Percentiles rank a stretch among this genome's conserved stretches.
phyloP scores from a whole-genome alignment of 1,140 invertebrate genomes.

The Aphelinus certus region DNA sequence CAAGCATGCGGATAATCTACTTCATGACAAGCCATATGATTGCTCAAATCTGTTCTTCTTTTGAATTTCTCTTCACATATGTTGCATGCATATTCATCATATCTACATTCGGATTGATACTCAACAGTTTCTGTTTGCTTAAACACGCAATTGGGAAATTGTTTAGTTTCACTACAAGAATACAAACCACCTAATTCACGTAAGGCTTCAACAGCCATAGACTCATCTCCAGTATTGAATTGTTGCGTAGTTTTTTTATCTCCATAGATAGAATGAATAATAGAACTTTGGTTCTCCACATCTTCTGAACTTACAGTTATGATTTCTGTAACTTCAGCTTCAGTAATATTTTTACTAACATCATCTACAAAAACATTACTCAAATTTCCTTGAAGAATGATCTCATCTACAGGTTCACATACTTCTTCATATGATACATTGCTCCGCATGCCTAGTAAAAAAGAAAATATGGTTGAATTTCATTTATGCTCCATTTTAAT shows the following conservation, averaged over 20 bases:
- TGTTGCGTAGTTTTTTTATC: constrained; percentile 55
- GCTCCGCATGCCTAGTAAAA: constrained; percentile 44
- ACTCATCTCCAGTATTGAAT: constrained; percentile 61
- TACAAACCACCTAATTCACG: constrained; percentile 65
- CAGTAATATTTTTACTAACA: constrained; percentile 42
- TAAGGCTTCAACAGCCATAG: constrained; percentile 66
- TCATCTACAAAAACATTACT: constrained; percentile 44
- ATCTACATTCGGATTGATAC: constrained; percentile 48
- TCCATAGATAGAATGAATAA: constrained; percentile 56
- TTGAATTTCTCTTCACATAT: constrained; percentile 60
- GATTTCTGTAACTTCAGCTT: constrained; percentile 46
- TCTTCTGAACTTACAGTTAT: constrained; percentile 50
- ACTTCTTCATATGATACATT: constrained; percentile 59
- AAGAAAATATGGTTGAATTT: too few relatives aligned
- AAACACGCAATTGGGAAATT: constrained; percentile 50
- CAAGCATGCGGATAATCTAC: constrained; percentile 61
- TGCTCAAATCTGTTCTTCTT: constrained; percentile 59
- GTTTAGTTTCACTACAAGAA: constrained; percentile 56
- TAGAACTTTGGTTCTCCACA: constrained; percentile 45
- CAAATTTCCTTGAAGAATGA: constrained; percentile 47
- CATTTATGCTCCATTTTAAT: too few relatives aligned
- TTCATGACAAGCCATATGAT: constrained; percentile 64
- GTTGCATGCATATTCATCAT: constrained; percentile 52
- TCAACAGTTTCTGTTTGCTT: constrained; percentile 46
- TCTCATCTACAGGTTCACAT: constrained; percentile 54